Evolutionary conservation across 2,797 vertebrate genomes (phyloP).

Genomic region (Anomalospiza imberbis): DNA sequence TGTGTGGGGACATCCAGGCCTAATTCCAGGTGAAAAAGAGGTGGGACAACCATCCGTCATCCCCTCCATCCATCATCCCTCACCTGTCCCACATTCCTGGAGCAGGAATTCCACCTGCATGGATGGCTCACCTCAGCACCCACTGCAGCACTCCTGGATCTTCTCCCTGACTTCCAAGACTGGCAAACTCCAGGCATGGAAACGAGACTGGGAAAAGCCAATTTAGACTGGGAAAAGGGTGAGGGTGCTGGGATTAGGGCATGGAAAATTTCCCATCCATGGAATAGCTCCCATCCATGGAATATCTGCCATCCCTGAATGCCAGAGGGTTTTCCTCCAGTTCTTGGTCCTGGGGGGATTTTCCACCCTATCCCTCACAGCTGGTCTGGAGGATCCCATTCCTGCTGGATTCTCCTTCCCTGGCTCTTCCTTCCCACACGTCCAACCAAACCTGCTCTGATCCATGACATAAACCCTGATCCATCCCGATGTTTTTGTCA

Average conservation of each 20-base stretch:
- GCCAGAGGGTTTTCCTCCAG: neutral
- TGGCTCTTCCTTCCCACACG: neutral
- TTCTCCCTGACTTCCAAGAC: neutral
- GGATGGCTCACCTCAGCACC: neutral
- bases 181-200: neutral
- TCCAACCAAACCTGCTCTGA: neutral
- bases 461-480: neutral
- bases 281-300: no score
- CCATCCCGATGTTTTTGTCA: neutral
- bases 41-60: neutral
- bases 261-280: no score
- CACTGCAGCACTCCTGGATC: neutral
- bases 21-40: neutral
- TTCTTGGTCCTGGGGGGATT: neutral
- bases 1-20: neutral
- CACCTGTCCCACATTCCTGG: neutral
- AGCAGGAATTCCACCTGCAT: neutral
- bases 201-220: neutral
- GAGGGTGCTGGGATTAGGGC: neutral
- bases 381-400: fast-evolving
- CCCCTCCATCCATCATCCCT: neutral
- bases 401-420: neutral
- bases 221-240: fast-evolving
- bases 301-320: neutral
- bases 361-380: no score